Evolutionary conservation across 2,888 invertebrate species (phyloP).

Genomic region (Gasteruption jaculator): DNA sequence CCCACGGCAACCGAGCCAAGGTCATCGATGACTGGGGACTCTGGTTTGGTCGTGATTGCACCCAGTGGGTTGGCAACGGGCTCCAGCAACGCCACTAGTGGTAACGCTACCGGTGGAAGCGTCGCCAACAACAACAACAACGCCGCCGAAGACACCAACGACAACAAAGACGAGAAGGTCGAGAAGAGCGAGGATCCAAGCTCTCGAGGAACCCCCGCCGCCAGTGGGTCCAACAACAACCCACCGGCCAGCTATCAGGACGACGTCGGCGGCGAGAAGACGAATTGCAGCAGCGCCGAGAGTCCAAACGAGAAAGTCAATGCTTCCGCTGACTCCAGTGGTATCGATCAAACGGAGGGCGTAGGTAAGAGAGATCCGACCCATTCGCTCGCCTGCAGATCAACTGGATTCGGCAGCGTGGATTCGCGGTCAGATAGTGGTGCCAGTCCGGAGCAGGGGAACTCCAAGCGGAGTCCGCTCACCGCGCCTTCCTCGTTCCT

Average conservation of each 20-base stretch:
- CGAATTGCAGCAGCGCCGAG: slow-evolving; percentile 26
- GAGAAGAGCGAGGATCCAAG: too few species aligned
- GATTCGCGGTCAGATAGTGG: slow-evolving; percentile 48
- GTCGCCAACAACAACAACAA: slow-evolving; percentile 32
- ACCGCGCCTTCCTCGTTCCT: too few species aligned
- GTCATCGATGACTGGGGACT: slow-evolving; percentile 21
- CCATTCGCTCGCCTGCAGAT: too few species aligned
- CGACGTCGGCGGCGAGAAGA: slow-evolving; percentile 4
- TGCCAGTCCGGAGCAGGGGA: slow-evolving; percentile 44
- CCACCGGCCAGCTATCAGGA: not conserved
- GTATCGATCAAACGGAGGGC: slow-evolving; percentile 51
- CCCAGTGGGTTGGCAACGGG: too few species aligned
- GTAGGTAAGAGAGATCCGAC: too few species aligned
- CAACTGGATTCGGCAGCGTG: slow-evolving; percentile 44
- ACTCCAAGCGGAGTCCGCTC: slow-evolving; percentile 26
- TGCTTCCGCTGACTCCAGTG: too few species aligned
- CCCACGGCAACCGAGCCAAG: slow-evolving; percentile 26
- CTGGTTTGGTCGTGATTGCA: slow-evolving; percentile 14
- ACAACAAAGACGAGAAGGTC: too few species aligned
- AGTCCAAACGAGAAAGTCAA: slow-evolving; percentile 54
- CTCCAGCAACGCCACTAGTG: slow-evolving; percentile 13
- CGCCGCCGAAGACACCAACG: slow-evolving; percentile 27
- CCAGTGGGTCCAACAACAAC: slow-evolving; percentile 24
- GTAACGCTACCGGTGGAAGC: slow-evolving; percentile 19
- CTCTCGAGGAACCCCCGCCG: too few species aligned